Percentiles rank a stretch among this genome's conserved stretches.
phyloP scores from a whole-genome alignment of 2,888 invertebrate species.

The Nomada lathburiana region DNA sequence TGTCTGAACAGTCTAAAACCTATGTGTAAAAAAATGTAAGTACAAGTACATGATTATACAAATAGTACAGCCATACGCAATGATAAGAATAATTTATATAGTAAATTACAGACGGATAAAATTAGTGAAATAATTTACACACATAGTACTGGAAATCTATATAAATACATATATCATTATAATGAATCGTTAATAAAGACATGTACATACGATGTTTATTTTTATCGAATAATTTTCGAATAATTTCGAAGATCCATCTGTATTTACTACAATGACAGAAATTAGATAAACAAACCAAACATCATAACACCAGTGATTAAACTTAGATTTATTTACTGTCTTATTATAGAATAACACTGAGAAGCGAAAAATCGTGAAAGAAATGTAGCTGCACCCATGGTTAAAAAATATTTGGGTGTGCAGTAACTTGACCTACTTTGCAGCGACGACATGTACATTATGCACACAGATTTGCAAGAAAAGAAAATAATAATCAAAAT shows the following conservation, averaged over 20 bases:
- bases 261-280: slow-evolving; percentile 70
- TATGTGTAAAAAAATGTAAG: slow-evolving; percentile 55
- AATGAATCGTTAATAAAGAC: background rate
- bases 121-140: slow-evolving; percentile 14
- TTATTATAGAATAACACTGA: slow-evolving; percentile 76
- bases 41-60: slow-evolving; percentile 70
- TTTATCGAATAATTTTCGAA: background rate
- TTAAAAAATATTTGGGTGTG: background rate
- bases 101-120: slow-evolving; percentile 67
- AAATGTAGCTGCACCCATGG: background rate
- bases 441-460: background rate
- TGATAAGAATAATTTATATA: slow-evolving; percentile 63
- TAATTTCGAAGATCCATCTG: slow-evolving; percentile 60
- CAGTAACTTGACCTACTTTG: background rate
- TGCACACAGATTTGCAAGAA: background rate
- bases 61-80: slow-evolving; percentile 70
- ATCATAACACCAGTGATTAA: slow-evolving; percentile 65
- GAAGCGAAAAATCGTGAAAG: slow-evolving; percentile 33
- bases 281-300: slow-evolving; percentile 70
- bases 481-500: background rate
- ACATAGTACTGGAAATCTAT: background rate
- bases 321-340: slow-evolving; percentile 67
- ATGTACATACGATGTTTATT: background rate
- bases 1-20: slow-evolving; percentile 60
- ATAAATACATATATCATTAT: background rate